A percentile compares a stretch with the other conserved stretches of the same genome.
phyloP scores from a whole-genome alignment of 2,888 invertebrate genomes.

The Dynastes grantii region DNA sequence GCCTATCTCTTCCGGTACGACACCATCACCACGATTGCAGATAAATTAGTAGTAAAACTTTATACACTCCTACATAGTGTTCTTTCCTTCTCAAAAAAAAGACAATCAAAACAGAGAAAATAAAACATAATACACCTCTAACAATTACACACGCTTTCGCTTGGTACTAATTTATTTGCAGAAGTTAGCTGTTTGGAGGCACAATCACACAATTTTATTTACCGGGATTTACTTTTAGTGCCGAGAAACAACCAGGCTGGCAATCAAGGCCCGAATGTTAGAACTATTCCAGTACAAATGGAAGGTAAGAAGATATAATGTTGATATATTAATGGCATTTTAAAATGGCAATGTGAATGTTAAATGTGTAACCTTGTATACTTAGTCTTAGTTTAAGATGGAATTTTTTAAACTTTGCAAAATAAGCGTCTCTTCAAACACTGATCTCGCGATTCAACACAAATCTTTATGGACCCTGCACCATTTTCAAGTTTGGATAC shows the following conservation, averaged over 20 bases:
- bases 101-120: constrained; percentile 15
- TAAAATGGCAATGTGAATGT: too few relatives aligned
- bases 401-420: too few relatives aligned
- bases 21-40: constrained; percentile 16
- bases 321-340: too few relatives aligned
- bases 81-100: constrained; percentile 27
- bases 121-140: constrained; percentile 21
- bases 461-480: too few relatives aligned
- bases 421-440: too few relatives aligned
- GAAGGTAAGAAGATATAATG: constrained; percentile 69
- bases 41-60: neutral
- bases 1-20: constrained; percentile 64
- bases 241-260: constrained; percentile 48
- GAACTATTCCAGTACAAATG: constrained; percentile 80
- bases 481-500: too few relatives aligned
- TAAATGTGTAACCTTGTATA: too few relatives aligned
- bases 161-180: constrained; percentile 30
- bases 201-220: too few relatives aligned
- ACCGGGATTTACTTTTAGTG: constrained; percentile 25
- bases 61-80: constrained; percentile 26
- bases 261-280: constrained; percentile 67
- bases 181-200: too few relatives aligned
- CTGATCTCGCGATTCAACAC: too few relatives aligned
- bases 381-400: too few relatives aligned
- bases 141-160: constrained; percentile 38